phyloP scores from a whole-genome alignment of 2,797 vertebrate genomes.

The Poeciliopsis gracilis region DNA sequence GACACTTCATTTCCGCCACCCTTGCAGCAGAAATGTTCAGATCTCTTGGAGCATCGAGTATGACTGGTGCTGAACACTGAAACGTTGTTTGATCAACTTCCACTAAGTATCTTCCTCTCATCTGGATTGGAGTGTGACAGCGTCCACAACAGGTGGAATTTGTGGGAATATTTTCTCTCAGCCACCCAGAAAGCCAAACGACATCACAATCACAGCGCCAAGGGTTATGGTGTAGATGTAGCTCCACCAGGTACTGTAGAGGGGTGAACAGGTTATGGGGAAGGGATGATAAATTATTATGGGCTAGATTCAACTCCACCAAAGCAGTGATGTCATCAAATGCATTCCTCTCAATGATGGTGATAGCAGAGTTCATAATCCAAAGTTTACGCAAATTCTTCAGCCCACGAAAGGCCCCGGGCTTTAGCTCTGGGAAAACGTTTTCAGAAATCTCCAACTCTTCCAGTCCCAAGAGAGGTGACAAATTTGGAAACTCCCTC shows the following conservation, averaged over 20 bases:
- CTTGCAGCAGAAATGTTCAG: constrained; percentile 96
- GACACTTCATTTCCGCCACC: constrained; percentile 93
- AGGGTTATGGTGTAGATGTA: constrained; percentile 97
- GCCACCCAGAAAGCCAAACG: constrained; percentile 96
- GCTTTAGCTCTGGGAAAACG: constrained; percentile 91
- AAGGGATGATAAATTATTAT: constrained; percentile 95
- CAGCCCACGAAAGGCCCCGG: constrained; percentile 91
- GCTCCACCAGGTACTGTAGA: constrained; percentile 93
- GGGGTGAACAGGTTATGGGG: constrained; percentile 97
- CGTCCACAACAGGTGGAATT: constrained; percentile 98
- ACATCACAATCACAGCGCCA: constrained; percentile 97
- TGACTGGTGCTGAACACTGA: constrained; percentile 95
- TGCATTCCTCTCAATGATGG: constrained; percentile 92
- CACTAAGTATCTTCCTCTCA: constrained; percentile 92
- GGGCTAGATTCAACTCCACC: constrained; percentile 97
- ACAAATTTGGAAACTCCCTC: constrained; percentile 92
- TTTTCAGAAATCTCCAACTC: constrained; percentile 98
- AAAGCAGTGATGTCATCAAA: constrained; percentile 94
- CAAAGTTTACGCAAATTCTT: constrained; percentile 94
- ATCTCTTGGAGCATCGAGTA: constrained; percentile 92
- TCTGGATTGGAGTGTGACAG: constrained; percentile 91
- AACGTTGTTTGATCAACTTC: constrained; percentile 95
- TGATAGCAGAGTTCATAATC: constrained; percentile 98
- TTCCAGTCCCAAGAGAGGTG: constrained; percentile 91
- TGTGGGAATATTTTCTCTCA: constrained; percentile 95